A percentile compares a stretch with the other conserved stretches of the same genome.
Evolutionary conservation across 2,113 vertebrate genomes (phyloP).

Genomic region (Perca schrenkii): DNA sequence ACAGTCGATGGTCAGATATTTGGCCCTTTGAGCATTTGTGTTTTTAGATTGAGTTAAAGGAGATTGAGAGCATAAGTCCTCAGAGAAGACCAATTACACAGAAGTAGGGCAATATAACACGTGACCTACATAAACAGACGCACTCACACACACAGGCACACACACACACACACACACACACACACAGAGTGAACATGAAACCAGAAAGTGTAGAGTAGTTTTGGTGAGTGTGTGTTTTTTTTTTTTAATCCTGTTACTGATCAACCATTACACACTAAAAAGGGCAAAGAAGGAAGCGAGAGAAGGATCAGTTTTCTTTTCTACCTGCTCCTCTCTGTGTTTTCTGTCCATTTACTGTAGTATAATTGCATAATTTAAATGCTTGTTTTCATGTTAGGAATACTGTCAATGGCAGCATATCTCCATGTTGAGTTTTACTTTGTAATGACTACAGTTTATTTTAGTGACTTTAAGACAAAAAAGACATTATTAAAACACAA

Average conservation of each 20-base stretch:
- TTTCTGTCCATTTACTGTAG: not conserved
- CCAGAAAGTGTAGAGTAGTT: slow-evolving; percentile 40
- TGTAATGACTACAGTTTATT: slow-evolving; percentile 10
- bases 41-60: slow-evolving; percentile 32
- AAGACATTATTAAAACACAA: not conserved
- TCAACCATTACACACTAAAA: slow-evolving; percentile 50
- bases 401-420: slow-evolving; percentile 5
- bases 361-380: slow-evolving; percentile 7
- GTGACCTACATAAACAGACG: slow-evolving; percentile 49
- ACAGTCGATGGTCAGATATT: slow-evolving; percentile 5
- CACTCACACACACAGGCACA: slow-evolving; percentile 25
- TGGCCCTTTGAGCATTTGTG: slow-evolving; percentile 22
- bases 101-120: slow-evolving; percentile 58
- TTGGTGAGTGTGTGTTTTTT: slow-evolving; percentile 9
- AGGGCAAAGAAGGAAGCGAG: slow-evolving; percentile 30
- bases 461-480: slow-evolving; percentile 10
- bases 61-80: slow-evolving; percentile 58
- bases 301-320: not conserved
- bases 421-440: not conserved
- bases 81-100: slow-evolving; percentile 59
- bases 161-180: slow-evolving; percentile 21
- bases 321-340: slow-evolving; percentile 10
- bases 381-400: not conserved
- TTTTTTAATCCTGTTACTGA: slow-evolving; percentile 68
- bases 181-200: slow-evolving; percentile 1